phyloP scores from a whole-genome alignment of 1,140 invertebrate genomes.

The Ptiloglossa arizonensis region DNA sequence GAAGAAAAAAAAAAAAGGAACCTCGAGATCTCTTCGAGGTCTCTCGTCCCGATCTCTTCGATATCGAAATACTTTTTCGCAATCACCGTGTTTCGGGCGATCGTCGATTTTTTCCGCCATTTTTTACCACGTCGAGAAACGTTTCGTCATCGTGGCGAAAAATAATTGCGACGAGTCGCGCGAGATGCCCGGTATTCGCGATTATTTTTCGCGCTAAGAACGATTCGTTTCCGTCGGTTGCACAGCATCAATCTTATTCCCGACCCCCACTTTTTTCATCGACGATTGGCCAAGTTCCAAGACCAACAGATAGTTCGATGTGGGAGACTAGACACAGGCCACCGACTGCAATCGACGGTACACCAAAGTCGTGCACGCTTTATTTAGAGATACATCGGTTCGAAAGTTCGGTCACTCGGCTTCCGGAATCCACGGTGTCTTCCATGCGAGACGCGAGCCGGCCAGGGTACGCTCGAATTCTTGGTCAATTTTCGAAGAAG shows the following conservation, averaged over 20 bases:
- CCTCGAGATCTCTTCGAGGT: too few species aligned
- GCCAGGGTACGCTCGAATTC: neutral
- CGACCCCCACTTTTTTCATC: constrained; percentile 45
- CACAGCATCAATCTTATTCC: constrained; percentile 38
- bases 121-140: too few species aligned
- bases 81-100: too few species aligned
- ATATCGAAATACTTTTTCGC: too few species aligned
- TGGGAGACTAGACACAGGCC: constrained; percentile 27
- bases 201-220: constrained; percentile 14
- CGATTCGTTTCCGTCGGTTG: constrained; percentile 6
- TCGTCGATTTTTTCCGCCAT: too few species aligned
- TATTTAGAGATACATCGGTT: constrained; percentile 54
- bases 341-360: constrained; percentile 46
- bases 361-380: constrained; percentile 34
- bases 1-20: too few species aligned
- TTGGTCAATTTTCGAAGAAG: neutral
- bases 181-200: too few species aligned
- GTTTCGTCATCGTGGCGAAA: too few species aligned
- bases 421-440: constrained; percentile 44
- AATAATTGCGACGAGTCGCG: too few species aligned
- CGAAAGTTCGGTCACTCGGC: constrained; percentile 23
- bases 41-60: too few species aligned
- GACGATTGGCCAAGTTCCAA: constrained; percentile 41
- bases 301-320: constrained; percentile 55
- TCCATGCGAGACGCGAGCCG: neutral